Base-by-base conservation (phyloP, 2,888 invertebrate species). In the Philereme vetulata region DNA sequence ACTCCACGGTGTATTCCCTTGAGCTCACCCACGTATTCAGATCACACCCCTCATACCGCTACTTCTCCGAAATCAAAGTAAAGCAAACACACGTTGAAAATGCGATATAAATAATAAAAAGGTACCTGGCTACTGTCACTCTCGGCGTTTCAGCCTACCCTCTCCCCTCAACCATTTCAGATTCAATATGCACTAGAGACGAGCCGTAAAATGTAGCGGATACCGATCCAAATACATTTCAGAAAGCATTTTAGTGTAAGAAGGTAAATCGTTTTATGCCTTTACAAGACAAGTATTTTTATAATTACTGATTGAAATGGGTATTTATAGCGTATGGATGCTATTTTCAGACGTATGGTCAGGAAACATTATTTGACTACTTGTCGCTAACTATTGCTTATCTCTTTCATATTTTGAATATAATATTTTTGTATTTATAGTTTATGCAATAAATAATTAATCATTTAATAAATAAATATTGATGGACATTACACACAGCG, bases 81-180 rank as follows among this genome's bases (percentile, higher is more conserved):
- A 89, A 75, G 90, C 89, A 90, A 91, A 91, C 91, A 91, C 91
- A 90, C 89, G 88, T 84, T 86, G 90, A 90, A 91, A 91, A 91
- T 91, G 87, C 84, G 88, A 80, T 88, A 86, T 91, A 92, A 91
- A 92, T 92, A 91, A 91, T 91, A 91, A 90, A 91, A 88, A 86
- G 89, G 89, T 79, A 80, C 76, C 72, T 67, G 81, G 78, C 74
- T 81, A 80, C 80, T 86, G 89, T 88, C 90, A 85, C 84, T 85
- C 84, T 78, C 38, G 38, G 7, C 81, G 75, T 85, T 85, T 85
- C 86, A 76, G 77, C 78, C 75, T 71, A 74, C 77, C 77, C 78
- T 83, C 86, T 84, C 86, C 87, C 88, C 86, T 81, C 75, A 71
- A 78, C 80, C 75, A 88, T 87, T 90, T 88, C 84, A 84, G 85